Conservation (phyloP, 2,888 invertebrate genomes). For the Caenorhabditis sinica region DNA sequence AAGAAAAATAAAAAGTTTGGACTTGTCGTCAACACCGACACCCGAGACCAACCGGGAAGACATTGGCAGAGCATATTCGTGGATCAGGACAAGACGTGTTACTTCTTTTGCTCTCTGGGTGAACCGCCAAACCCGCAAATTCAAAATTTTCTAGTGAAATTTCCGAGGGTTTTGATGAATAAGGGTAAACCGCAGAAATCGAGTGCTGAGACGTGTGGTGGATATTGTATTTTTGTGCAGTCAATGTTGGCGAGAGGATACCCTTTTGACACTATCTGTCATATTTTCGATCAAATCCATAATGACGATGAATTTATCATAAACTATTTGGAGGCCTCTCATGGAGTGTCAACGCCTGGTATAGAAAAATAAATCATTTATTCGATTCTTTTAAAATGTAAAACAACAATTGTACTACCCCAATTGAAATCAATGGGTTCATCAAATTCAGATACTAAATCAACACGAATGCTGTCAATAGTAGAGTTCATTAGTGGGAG, state of each 20-base stretch:
- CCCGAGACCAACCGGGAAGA: not conserved
- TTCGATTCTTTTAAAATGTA: slow-evolving; percentile 18
- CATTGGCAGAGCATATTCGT: slow-evolving; percentile 19
- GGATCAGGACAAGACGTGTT: not conserved
- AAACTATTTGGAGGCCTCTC: not conserved
- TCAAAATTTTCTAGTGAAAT: not conserved
- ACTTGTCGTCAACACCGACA: slow-evolving; percentile 6
- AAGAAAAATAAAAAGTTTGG: not conserved
- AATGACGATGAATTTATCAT: slow-evolving; percentile 5
- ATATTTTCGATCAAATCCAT: not conserved
- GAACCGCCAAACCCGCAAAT: not conserved
- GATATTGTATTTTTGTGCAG: slow-evolving; percentile 9
- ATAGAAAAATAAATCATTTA: not conserved
- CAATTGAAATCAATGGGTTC: slow-evolving; percentile 26
- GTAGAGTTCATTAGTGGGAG: not conserved
- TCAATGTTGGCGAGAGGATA: slow-evolving; percentile 13
- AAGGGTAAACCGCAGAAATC: not conserved
- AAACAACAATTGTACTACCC: slow-evolving; percentile 23
- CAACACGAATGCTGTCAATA: slow-evolving; percentile 9
- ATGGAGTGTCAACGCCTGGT: not conserved
- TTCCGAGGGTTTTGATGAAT: not conserved
- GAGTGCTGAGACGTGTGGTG: not conserved
- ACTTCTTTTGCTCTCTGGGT: slow-evolving; percentile 12
- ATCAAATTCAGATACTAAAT: slow-evolving; percentile 18
- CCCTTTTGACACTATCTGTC: not conserved